These are phyloP conservation scores for Drosophila neutralis DNA, from an alignment of 2,888 invertebrate genomes.

Conservation along the genomic window DNA sequence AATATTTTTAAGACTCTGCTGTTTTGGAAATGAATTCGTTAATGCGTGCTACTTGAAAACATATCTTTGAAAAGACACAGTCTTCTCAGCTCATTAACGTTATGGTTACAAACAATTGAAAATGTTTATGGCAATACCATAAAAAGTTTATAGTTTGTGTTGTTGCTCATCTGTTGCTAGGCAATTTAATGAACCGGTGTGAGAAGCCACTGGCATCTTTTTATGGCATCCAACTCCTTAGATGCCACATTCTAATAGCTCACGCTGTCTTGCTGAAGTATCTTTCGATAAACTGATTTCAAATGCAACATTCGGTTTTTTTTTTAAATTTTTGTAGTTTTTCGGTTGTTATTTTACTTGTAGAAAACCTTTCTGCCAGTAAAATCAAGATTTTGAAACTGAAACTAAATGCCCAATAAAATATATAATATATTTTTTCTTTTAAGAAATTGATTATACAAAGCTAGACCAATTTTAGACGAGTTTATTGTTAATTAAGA, in stretches of 20 bases:
- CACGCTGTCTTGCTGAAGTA: constrained; percentile 32
- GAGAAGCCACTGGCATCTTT: constrained; percentile 52
- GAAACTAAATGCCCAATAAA: constrained; percentile 10
- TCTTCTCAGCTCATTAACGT: constrained; percentile 44
- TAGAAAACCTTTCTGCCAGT: not conserved
- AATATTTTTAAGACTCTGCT: constrained; percentile 6
- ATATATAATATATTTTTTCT: not conserved
- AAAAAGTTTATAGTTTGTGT: constrained; percentile 51
- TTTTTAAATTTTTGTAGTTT: constrained; percentile 1
- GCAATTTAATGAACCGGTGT: constrained; percentile 51
- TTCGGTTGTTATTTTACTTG: not conserved
- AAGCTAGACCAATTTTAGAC: not conserved
- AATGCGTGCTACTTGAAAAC: constrained; percentile 33
- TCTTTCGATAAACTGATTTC: constrained; percentile 33
- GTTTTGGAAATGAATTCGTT: constrained; percentile 2
- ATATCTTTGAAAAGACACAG: constrained; percentile 18
- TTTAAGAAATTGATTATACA: not conserved
- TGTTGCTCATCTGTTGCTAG: constrained; percentile 33
- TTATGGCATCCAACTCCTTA: constrained; percentile 36
- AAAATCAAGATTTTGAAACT: constrained; percentile 12
- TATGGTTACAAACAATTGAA: constrained; percentile 26
- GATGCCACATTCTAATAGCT: constrained; percentile 34
- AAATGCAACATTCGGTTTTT: constrained; percentile 16
- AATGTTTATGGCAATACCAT: constrained; percentile 45
- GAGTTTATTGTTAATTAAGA: not conserved